Evolutionary conservation across 2,888 invertebrate species (phyloP), one percentile per base, ranked within the genome.

Genomic region (Limenitis camilla): DNA sequence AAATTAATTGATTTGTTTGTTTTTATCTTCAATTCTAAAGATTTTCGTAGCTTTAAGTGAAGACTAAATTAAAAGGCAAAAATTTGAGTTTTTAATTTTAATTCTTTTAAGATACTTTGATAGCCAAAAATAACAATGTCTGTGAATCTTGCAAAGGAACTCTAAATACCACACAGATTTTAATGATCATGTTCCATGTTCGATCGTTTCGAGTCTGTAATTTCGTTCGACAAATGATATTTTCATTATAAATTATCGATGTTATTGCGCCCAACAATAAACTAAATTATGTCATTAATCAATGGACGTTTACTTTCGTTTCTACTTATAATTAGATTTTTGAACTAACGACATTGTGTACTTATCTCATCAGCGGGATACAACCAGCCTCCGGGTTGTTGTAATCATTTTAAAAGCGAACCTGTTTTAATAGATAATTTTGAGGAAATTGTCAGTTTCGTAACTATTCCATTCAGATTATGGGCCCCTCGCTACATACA

Each of bases 361-460:
- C 59, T 54, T 71, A 65, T 69, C 65, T 64, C 58, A 65, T 64
- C 60, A 65, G 61, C 58, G 63, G 61, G 60, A 63, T 62, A 58
- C 61, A 60, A 61, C 59, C 60, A 46, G 68, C 70, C 73, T 60
- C 59, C 61, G 64, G 69, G 67, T 64, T 62, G 57, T 61, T 64
- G 63, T 63, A 60, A 62, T 60, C 59, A n/a, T n/a, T n/a, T 62
- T 53, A 53, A 54, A 47, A 46, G 49, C 60, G 63, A 68, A 74
- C 72, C 65, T 56, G 74, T 71, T 69, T 59, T 51, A 59, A 64
- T 60, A 56, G 60, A 70, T 74, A 65, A 66, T 74, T 72, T 71
- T 55, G 68, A 73, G 69, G 68, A 72, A 71, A 71, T 74, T 69
- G 65, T 68, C 50, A 63, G 69, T 75, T 74, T 71, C 69, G 70